A percentile compares a stretch with the other conserved stretches of the same genome.
phyloP scores from a whole-genome alignment of 2,888 invertebrate genomes.

The Cosmia pyralina region DNA sequence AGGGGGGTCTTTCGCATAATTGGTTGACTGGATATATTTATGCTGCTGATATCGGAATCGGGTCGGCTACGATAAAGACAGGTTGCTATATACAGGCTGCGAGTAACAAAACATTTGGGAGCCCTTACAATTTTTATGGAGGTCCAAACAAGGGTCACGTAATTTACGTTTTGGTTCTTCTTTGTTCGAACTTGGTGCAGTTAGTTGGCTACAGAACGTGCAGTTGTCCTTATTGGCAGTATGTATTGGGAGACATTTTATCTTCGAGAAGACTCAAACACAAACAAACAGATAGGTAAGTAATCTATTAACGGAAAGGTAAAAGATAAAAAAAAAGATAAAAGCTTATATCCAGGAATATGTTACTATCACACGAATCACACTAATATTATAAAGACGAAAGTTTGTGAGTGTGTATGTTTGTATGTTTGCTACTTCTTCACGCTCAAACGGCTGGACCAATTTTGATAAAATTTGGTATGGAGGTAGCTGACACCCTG shows the following conservation, averaged over 20 bases:
- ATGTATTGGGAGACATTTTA: background rate
- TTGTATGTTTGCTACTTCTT: too few relatives aligned
- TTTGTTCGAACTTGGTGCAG: constrained; percentile 20
- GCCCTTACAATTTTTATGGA: constrained; percentile 58
- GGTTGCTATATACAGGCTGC: constrained; percentile 72
- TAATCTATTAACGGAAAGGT: background rate
- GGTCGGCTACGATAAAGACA: constrained; percentile 60
- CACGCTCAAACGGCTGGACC: too few relatives aligned
- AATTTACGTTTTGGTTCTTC: constrained; percentile 19
- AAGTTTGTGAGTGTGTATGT: too few relatives aligned
- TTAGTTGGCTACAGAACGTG: constrained; percentile 7
- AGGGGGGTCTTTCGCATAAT: constrained; percentile 78
- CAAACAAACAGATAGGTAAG: background rate
- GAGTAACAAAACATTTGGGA: constrained; percentile 67
- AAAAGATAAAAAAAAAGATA: too few relatives aligned
- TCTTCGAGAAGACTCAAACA: background rate
- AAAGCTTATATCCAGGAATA: background rate
- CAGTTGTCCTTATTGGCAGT: background rate
- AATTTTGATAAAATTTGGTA: too few relatives aligned
- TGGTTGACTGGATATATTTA: constrained; percentile 81
- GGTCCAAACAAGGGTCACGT: constrained; percentile 21
- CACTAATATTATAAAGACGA: too few relatives aligned
- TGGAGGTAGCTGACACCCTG: too few relatives aligned
- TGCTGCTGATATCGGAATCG: constrained; percentile 76
- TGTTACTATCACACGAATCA: background rate